Evolutionary conservation across 2,888 invertebrate genomes (phyloP).

Genomic region (Ecdyonurus torrentis): DNA sequence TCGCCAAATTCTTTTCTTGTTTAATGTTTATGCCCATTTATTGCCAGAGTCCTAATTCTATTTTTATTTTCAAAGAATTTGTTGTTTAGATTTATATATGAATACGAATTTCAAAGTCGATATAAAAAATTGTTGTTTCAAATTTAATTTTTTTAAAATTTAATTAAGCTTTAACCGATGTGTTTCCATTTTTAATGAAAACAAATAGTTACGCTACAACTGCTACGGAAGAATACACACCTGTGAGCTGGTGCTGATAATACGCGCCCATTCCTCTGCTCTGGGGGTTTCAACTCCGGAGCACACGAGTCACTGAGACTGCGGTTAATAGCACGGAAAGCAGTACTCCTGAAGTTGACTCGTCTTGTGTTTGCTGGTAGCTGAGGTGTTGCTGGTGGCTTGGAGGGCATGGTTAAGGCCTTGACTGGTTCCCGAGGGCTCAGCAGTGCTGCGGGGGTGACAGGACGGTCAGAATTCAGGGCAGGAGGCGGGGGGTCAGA

Average conservation of each 20-base stretch:
- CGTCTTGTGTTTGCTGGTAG: neutral
- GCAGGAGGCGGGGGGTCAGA: neutral
- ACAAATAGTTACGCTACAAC: no score
- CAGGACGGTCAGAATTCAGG: neutral
- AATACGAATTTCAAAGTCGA: no score
- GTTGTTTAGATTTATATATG: no score
- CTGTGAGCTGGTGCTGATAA: slow-evolving; percentile 1
- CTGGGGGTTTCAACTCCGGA: neutral
- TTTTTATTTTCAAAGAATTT: no score
- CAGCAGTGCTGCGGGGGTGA: neutral
- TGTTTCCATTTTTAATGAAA: no score
- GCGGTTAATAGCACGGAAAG: neutral
- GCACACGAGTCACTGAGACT: neutral
- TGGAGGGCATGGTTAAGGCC: neutral
- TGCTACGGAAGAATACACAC: no score
- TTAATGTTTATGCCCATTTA: no score
- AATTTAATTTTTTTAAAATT: no score
- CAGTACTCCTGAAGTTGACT: neutral
- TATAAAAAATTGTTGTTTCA: no score
- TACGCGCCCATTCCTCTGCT: neutral
- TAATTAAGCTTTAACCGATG: no score
- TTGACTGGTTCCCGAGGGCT: slow-evolving; percentile 1
- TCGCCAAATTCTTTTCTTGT: no score
- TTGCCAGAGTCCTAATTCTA: no score
- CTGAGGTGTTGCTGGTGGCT: neutral